A percentile compares a stretch with the other conserved stretches of the same genome.
phyloP scores from a whole-genome alignment of 2,797 vertebrate species.

The Luscinia megarhynchos region DNA sequence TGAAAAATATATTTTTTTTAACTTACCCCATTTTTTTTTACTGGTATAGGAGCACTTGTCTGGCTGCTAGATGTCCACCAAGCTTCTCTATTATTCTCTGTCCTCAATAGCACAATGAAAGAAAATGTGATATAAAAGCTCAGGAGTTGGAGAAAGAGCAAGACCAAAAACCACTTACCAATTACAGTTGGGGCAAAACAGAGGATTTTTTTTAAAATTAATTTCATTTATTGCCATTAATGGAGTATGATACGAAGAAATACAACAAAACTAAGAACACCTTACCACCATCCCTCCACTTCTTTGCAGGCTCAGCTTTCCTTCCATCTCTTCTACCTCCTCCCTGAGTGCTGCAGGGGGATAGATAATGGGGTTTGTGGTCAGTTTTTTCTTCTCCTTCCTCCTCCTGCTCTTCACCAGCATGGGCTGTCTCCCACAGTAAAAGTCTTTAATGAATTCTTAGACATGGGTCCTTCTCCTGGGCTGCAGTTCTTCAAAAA shows the following conservation, averaged over 20 bases:
- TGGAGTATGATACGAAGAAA: neutral
- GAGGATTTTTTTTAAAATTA: neutral
- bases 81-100: neutral
- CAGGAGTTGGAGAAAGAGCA: neutral
- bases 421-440: accelerated
- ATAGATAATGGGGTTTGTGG: neutral
- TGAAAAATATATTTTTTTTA: neutral
- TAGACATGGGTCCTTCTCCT: too few relatives aligned
- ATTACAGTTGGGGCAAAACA: neutral
- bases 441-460: too few relatives aligned
- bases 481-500: neutral
- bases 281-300: neutral
- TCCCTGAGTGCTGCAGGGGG: accelerated
- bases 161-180: neutral
- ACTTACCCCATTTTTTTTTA: neutral
- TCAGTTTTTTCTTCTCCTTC: neutral
- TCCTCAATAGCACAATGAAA: neutral
- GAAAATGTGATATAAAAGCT: neutral
- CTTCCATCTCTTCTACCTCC: neutral
- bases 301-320: neutral
- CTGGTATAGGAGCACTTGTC: neutral
- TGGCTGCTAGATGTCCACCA: neutral
- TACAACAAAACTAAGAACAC: neutral
- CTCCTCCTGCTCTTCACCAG: neutral
- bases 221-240: neutral